Conservation (phyloP, 2,888 invertebrate genomes). For the Acleris laterana region DNA sequence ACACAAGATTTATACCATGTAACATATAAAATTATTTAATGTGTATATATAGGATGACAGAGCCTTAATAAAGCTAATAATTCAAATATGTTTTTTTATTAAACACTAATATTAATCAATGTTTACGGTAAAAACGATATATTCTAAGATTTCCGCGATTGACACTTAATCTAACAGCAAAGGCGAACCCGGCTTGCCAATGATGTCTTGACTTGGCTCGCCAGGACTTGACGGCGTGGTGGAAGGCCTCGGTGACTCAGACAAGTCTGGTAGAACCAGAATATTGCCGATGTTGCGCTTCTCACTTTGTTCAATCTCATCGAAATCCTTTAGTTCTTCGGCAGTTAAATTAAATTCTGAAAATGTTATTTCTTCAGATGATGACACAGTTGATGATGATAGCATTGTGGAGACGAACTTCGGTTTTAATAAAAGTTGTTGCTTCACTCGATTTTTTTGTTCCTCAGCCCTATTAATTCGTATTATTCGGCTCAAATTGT, state of each 20-base stretch:
- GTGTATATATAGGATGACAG: too few relatives aligned
- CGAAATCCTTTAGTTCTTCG: slow-evolving; percentile 41
- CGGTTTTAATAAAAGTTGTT: slow-evolving; percentile 40
- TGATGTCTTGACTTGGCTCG: slow-evolving; percentile 39
- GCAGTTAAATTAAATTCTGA: slow-evolving; percentile 42
- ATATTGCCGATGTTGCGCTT: slow-evolving; percentile 37
- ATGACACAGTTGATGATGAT: slow-evolving; percentile 42
- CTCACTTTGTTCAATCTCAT: slow-evolving; percentile 34
- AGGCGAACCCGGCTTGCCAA: too few relatives aligned
- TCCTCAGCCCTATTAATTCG: slow-evolving; percentile 40
- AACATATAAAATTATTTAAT: too few relatives aligned
- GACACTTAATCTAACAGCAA: too few relatives aligned
- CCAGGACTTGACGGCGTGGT: slow-evolving; percentile 39
- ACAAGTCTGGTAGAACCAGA: slow-evolving; percentile 38
- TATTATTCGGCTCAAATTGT: slow-evolving; percentile 40
- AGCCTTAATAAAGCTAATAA: too few relatives aligned
- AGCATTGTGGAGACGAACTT: slow-evolving; percentile 33
- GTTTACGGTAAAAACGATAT: too few relatives aligned
- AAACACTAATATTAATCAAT: too few relatives aligned
- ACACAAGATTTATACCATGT: too few relatives aligned
- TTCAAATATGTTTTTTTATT: too few relatives aligned
- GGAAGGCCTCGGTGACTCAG: slow-evolving; percentile 40
- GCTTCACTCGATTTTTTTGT: slow-evolving; percentile 39
- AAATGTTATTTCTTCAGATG: slow-evolving; percentile 41
- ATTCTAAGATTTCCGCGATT: slow-evolving; percentile 16